Percentiles rank a stretch among this genome's conserved stretches.
These are phyloP conservation scores for Craniophora ligustri DNA, from an alignment of 2,888 invertebrate genomes.

Conservation along the genomic window DNA sequence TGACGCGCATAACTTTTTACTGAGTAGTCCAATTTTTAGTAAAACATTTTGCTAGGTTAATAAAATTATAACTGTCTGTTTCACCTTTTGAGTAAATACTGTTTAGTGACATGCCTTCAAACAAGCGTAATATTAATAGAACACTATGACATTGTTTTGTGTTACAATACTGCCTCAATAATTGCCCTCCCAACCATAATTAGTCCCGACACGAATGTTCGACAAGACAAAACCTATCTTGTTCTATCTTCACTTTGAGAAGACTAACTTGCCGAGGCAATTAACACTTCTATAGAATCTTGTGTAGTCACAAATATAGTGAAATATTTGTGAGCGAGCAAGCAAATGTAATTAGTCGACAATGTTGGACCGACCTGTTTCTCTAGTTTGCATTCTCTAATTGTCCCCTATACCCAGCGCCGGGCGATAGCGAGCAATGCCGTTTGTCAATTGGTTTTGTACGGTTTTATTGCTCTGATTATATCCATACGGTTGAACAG, in stretches of 20 bases:
- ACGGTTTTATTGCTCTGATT: slow-evolving; percentile 45
- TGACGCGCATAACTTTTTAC: no score
- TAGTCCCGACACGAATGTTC: slow-evolving; percentile 4
- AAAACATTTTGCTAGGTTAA: no score
- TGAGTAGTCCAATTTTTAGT: no score
- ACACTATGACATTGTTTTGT: neutral
- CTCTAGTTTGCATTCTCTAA: slow-evolving; percentile 62
- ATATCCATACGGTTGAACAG: slow-evolving; percentile 22
- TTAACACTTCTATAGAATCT: slow-evolving; percentile 47
- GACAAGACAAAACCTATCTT: slow-evolving; percentile 3
- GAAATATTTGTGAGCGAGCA: slow-evolving; percentile 61
- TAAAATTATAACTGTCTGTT: no score
- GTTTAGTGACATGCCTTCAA: neutral
- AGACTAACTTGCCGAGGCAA: slow-evolving; percentile 42
- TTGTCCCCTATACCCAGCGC: slow-evolving; percentile 57
- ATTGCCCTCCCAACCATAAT: neutral
- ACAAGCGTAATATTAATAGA: neutral
- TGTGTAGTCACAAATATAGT: slow-evolving; percentile 38
- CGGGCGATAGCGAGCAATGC: slow-evolving; percentile 44
- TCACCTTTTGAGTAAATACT: no score
- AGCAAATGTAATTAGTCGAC: slow-evolving; percentile 60
- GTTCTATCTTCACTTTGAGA: slow-evolving; percentile 11
- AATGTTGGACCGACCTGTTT: slow-evolving; percentile 38
- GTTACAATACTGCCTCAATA: neutral
- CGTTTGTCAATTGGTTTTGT: slow-evolving; percentile 49